Conservation (phyloP, 2,888 invertebrate genomes). For the Andrena trimmerana region DNA sequence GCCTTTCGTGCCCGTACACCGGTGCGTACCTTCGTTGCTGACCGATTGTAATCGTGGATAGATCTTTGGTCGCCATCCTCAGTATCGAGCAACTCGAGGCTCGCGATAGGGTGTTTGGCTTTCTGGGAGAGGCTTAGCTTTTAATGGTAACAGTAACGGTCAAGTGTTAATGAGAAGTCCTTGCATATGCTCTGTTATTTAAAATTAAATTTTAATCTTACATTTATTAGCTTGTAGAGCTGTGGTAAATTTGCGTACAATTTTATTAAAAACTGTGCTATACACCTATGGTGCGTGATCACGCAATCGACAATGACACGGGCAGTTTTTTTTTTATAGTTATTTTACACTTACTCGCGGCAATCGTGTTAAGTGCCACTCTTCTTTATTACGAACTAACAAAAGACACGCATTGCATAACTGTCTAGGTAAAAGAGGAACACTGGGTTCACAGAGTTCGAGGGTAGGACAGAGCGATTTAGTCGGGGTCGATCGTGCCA, state of each 20-base stretch:
- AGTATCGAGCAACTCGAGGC: neutral
- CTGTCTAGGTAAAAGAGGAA: neutral
- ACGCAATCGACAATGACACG: no score
- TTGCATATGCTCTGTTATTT: no score
- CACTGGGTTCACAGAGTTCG: neutral
- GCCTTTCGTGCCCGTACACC: conserved; percentile 57
- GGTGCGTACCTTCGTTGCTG: conserved; percentile 50
- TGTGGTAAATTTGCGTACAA: no score
- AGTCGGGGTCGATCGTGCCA: conserved; percentile 26
- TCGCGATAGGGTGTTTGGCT: neutral
- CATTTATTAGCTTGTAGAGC: no score
- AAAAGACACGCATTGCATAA: neutral
- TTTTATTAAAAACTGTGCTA: no score
- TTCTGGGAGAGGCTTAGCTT: neutral
- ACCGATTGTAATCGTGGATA: conserved; percentile 62
- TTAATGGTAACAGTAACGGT: no score
- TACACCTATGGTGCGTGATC: no score
- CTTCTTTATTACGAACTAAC: neutral
- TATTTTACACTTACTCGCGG: no score
- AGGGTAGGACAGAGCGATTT: conserved; percentile 20
- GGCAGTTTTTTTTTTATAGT: no score
- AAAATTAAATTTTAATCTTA: no score
- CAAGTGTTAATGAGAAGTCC: no score
- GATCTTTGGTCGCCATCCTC: conserved; percentile 50
- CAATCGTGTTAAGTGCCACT: neutral